Percentiles rank a stretch among this genome's conserved stretches.
Conservation (phyloP, 2,888 invertebrate genomes). For the Corbicula japonica region DNA sequence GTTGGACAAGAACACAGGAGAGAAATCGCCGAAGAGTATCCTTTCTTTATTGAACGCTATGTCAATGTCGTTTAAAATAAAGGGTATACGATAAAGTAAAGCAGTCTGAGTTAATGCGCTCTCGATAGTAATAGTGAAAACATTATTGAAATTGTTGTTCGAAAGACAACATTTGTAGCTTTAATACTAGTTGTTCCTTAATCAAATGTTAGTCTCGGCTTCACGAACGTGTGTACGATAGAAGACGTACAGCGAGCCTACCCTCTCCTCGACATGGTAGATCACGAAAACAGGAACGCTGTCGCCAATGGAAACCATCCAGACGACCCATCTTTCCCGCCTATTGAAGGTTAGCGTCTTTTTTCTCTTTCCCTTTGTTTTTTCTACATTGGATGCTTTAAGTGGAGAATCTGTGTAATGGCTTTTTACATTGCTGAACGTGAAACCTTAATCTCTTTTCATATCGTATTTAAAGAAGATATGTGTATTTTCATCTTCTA, state of each 20-base stretch:
- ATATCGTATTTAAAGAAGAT: no score
- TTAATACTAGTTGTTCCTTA: slow-evolving; percentile 31
- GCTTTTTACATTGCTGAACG: no score
- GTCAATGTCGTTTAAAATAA: no score
- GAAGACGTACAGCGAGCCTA: slow-evolving; percentile 85
- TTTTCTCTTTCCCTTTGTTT: no score
- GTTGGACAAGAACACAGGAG: slow-evolving; percentile 85
- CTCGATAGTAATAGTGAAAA: neutral
- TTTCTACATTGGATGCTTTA: no score
- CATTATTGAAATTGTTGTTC: neutral
- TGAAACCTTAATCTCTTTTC: no score
- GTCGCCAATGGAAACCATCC: slow-evolving; percentile 74
- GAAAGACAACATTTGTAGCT: neutral
- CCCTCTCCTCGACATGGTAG: slow-evolving; percentile 86
- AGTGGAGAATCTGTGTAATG: no score
- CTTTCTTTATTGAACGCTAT: no score
- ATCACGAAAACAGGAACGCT: slow-evolving; percentile 83
- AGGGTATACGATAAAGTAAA: no score
- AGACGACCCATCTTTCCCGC: slow-evolving; percentile 74
- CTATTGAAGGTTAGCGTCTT: slow-evolving; percentile 81
- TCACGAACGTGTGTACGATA: slow-evolving; percentile 83
- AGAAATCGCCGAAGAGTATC: slow-evolving; percentile 86
- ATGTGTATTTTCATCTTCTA: no score
- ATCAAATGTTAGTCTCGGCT: slow-evolving; percentile 82
- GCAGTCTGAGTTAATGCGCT: no score